phyloP scores from a whole-genome alignment of 2,797 vertebrate genomes.

The Rhyacichthys aspro region DNA sequence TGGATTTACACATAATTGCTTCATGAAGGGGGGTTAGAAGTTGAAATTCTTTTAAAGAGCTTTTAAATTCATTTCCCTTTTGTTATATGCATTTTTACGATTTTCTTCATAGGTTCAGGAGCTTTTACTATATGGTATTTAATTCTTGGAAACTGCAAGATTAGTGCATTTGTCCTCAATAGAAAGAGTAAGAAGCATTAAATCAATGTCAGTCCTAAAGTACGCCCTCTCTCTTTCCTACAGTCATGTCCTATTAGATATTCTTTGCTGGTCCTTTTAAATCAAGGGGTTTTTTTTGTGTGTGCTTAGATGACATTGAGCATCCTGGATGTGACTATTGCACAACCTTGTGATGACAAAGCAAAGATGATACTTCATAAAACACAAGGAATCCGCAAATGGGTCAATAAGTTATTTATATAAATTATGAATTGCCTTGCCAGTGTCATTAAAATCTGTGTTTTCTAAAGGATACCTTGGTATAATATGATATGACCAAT shows the following conservation, averaged over 20 bases:
- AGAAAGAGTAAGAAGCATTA: no score
- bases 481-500: slow-evolving; percentile 13
- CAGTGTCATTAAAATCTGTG: not conserved
- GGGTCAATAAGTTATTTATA: not conserved
- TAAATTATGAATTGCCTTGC: not conserved
- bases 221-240: no score
- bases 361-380: slow-evolving; percentile 7
- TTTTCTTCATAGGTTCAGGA: no score
- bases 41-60: no score
- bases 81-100: no score
- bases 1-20: no score
- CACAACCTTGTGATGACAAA: slow-evolving; percentile 1
- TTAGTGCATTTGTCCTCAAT: no score
- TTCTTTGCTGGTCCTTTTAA: slow-evolving; percentile 1
- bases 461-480: slow-evolving; percentile 5
- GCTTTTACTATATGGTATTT: no score
- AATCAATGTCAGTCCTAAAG: no score
- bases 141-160: no score
- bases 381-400: not conserved
- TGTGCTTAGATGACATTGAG: not conserved
- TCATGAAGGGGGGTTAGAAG: no score
- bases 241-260: not conserved
- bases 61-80: no score
- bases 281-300: not conserved
- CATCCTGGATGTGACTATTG: not conserved